Evolutionary conservation across 2,113 vertebrate species (phyloP).

Genomic region (Chloroceryle aenea): DNA sequence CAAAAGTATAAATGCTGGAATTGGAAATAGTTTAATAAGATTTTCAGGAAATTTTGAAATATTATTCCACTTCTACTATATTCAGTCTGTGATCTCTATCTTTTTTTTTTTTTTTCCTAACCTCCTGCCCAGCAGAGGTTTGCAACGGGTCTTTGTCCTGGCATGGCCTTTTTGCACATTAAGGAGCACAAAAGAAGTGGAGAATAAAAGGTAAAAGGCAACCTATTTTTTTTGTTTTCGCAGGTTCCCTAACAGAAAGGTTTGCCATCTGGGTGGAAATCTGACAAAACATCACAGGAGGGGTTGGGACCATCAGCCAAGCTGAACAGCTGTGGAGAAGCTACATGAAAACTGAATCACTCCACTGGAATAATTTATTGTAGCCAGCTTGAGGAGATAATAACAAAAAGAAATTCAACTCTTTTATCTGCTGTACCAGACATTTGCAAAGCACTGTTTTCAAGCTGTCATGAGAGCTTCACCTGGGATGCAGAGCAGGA

Average conservation of each 20-base stretch:
- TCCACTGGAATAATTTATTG: constrained; percentile 40
- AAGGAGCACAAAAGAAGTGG: background rate
- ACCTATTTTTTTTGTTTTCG: background rate
- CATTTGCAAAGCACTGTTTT: background rate
- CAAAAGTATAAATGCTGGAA: background rate
- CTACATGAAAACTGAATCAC: background rate
- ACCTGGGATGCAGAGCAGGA: background rate
- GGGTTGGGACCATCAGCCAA: background rate
- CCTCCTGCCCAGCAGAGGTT: background rate
- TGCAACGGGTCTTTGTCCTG: background rate
- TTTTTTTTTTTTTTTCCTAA: background rate
- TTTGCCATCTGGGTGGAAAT: constrained; percentile 39
- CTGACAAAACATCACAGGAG: constrained; percentile 18
- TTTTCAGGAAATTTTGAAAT: background rate
- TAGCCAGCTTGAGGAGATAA: background rate
- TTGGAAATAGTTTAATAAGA: background rate
- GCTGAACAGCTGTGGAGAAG: background rate
- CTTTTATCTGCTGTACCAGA: constrained; percentile 21
- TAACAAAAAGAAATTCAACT: background rate
- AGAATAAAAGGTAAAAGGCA: background rate
- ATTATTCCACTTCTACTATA: background rate
- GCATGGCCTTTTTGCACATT: background rate
- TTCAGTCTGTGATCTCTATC: background rate
- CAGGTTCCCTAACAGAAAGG: background rate
- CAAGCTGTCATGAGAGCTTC: background rate